Evolutionary conservation across 2,113 vertebrate species (phyloP), one percentile per base, ranked within the genome.

Genomic region (Oryzias curvinotus): DNA sequence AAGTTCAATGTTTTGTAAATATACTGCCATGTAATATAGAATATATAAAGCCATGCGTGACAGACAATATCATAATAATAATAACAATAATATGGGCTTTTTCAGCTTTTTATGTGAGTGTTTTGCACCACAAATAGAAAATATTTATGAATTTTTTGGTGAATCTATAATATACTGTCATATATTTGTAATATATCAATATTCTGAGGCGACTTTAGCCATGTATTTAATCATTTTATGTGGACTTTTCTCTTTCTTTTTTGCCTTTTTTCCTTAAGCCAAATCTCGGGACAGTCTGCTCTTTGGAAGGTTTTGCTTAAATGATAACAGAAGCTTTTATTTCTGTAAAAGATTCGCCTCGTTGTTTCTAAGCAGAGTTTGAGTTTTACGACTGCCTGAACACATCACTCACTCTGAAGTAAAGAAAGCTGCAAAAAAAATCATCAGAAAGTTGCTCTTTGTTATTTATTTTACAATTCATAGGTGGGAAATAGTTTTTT

Each of bases 21-120:
- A 85, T 77, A 77, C 52, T 57, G 75, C 66, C 52, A 66, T 78
- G 65, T 83, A 66, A 65, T 62, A 67, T 69, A 75, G 62, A 83
- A 52, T 84, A 84, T 84, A 78, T 82, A 57, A 88, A 87, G 86
- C 86, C 88, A 87, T 87, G 85, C 71, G 69, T 82, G 67, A 57
- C 73, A 71, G 65, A 82, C 78, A 82, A 68, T 77, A 84, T 65
- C 71, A 42, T 12, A 36, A 10, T 36, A 36, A 36, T 36, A 36
- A 36, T 12, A 36, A 36, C 69, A 51, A 73, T 67, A 56, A 59
- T 65, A 60, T 41, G 57, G 71, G 77, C 50, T 7, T 78, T 82
- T 77, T 30, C 18, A 25, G 85, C 77, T 56, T 51, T 75, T 52
- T 62, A 70, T 71, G 72, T 65, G 6, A n/a, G n/a, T 50, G 44